These are phyloP conservation scores for Daktulosphaira vitifoliae DNA, from an alignment of 1,140 invertebrate genomes.

Conservation along the genomic window DNA sequence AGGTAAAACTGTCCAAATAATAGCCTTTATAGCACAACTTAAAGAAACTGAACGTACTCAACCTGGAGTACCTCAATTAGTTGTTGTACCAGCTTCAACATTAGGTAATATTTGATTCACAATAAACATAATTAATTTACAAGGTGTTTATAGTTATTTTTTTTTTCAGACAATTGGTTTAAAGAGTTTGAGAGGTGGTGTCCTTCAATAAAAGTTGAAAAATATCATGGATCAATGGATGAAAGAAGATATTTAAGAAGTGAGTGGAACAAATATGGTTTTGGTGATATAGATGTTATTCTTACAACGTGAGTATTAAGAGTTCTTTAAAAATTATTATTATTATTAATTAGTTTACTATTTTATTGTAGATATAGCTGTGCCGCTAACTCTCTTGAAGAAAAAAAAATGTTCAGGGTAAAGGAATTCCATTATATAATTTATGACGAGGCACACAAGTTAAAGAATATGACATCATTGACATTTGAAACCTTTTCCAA, in stretches of 20 bases:
- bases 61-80: constrained; percentile 65
- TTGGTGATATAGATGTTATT: constrained; percentile 70
- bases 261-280: constrained; percentile 63
- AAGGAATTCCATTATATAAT: constrained; percentile 84
- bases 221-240: constrained; percentile 82
- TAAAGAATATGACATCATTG: constrained; percentile 92
- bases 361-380: constrained; percentile 60
- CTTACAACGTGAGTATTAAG: constrained; percentile 65
- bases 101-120: constrained; percentile 52
- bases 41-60: constrained; percentile 53
- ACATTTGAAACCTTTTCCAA: constrained; percentile 81
- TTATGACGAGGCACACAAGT: constrained; percentile 96
- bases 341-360: too few species aligned
- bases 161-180: constrained; percentile 72
- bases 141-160: too few species aligned
- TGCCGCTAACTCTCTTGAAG: constrained; percentile 72
- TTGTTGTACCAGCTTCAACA: constrained; percentile 87
- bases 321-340: neutral
- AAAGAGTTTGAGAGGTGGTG: constrained; percentile 78
- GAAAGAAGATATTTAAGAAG: constrained; percentile 68
- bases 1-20: constrained; percentile 87
- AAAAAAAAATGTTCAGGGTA: constrained; percentile 81
- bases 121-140: neutral
- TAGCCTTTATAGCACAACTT: constrained; percentile 79
- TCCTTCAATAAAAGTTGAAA: constrained; percentile 64